Evolutionary conservation across 2,888 invertebrate genomes (phyloP).

Genomic region (Chorisops tibialis): DNA sequence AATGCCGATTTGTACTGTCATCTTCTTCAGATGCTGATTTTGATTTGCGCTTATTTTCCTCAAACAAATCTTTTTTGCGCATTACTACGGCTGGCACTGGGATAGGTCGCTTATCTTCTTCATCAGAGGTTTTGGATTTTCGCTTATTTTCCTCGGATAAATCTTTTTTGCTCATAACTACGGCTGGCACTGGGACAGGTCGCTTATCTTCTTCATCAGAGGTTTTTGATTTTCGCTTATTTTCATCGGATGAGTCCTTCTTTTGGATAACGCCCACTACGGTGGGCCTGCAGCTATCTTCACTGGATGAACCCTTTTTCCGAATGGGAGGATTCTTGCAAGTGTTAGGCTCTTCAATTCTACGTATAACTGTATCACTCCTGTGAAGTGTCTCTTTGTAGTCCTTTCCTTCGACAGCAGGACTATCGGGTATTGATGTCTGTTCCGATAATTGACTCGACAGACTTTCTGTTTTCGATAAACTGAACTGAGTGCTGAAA

Average conservation of each 20-base stretch:
- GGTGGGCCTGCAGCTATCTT: conserved; percentile 27
- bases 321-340: background rate
- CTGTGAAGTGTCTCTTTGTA: conserved; percentile 41
- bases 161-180: conserved; percentile 30
- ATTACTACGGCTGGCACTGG: conserved; percentile 34
- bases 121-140: conserved; percentile 44
- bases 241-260: conserved; percentile 33
- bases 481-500: conserved; percentile 64
- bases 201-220: conserved; percentile 47
- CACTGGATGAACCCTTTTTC: conserved; percentile 3
- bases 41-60: conserved; percentile 40
- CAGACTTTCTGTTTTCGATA: conserved; percentile 63
- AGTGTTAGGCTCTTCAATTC: conserved; percentile 38
- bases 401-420: conserved; percentile 31
- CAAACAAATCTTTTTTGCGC: conserved; percentile 41
- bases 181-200: conserved; percentile 27
- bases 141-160: conserved; percentile 33
- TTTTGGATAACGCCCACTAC: conserved; percentile 31
- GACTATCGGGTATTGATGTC: conserved; percentile 39
- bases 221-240: conserved; percentile 39
- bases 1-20: conserved; percentile 45
- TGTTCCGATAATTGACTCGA: conserved; percentile 60
- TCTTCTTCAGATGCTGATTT: conserved; percentile 49
- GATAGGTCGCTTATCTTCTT: conserved; percentile 42
- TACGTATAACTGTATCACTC: conserved; percentile 46